Percentiles rank a stretch among this genome's conserved stretches.
Evolutionary conservation across 2,113 vertebrate species (phyloP).

Genomic region (Equus quagga): DNA sequence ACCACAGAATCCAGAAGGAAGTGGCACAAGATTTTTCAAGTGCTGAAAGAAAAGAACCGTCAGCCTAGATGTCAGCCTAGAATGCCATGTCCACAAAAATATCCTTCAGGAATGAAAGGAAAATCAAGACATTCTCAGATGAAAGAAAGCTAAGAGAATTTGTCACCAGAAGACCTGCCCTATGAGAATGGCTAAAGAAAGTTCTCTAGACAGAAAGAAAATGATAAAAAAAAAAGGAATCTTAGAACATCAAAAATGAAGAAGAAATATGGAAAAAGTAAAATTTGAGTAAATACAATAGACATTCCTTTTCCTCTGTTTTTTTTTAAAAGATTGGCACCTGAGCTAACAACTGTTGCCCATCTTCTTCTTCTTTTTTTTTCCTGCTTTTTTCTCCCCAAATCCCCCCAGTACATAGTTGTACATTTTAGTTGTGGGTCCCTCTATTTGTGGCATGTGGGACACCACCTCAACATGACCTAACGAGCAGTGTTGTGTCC

Average conservation of each 20-base stretch:
- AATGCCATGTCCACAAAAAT: neutral
- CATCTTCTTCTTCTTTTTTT: no score
- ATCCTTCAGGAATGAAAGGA: neutral
- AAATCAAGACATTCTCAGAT: neutral
- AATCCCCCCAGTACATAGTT: no score
- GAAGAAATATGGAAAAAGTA: neutral
- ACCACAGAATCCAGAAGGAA: neutral
- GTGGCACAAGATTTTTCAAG: neutral
- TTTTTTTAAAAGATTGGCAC: no score
- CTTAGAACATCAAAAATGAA: neutral
- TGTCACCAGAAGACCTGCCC: neutral
- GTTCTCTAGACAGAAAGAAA: neutral
- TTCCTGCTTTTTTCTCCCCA: no score
- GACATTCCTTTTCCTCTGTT: neutral
- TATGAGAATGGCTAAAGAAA: neutral
- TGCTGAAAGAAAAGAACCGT: conserved; percentile 8
- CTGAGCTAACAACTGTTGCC: no score
- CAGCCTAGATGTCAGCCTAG: neutral
- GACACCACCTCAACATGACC: no score
- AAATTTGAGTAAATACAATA: neutral
- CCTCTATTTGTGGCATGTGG: no score
- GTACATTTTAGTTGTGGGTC: no score
- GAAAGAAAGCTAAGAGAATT: neutral
- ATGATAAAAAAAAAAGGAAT: neutral
- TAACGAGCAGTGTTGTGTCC: no score